Conservation (phyloP, 2,888 invertebrate genomes). For the Allygus modestus region DNA sequence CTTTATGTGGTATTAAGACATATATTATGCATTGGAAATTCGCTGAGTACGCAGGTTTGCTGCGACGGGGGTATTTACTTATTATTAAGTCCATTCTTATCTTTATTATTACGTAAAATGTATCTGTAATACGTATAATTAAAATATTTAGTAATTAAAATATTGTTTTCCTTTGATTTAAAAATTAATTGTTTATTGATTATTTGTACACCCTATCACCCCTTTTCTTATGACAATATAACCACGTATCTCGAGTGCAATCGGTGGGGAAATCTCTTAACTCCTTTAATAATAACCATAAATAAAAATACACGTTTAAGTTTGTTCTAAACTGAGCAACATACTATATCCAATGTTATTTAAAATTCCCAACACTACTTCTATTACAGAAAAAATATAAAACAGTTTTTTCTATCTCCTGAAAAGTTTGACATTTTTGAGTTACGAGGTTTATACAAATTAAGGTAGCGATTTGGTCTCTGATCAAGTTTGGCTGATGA, state of each 20-base stretch:
- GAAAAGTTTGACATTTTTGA: no score
- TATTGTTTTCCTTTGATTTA: background rate
- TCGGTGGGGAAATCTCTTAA: conserved; percentile 37
- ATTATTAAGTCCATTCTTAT: conserved; percentile 13
- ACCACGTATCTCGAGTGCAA: conserved; percentile 12
- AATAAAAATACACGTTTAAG: conserved; percentile 16
- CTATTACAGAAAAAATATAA: conserved; percentile 6
- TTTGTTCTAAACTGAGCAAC: background rate
- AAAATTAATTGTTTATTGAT: conserved; percentile 22
- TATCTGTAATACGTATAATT: no score
- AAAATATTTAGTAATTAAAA: background rate
- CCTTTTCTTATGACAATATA: background rate
- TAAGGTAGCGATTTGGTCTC: conserved; percentile 34
- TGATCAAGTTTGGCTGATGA: no score
- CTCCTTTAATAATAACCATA: conserved; percentile 37
- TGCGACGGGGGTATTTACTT: no score
- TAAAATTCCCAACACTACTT: background rate
- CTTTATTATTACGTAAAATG: background rate
- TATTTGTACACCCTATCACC: background rate
- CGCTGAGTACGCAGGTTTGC: no score
- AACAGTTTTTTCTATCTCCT: no score
- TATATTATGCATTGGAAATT: no score
- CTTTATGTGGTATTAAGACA: no score
- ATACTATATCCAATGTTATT: conserved; percentile 12
- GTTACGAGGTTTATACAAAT: conserved; percentile 57